Evolutionary conservation across 2,888 invertebrate species (phyloP).

Genomic region (Scaptomyza polygonia): DNA sequence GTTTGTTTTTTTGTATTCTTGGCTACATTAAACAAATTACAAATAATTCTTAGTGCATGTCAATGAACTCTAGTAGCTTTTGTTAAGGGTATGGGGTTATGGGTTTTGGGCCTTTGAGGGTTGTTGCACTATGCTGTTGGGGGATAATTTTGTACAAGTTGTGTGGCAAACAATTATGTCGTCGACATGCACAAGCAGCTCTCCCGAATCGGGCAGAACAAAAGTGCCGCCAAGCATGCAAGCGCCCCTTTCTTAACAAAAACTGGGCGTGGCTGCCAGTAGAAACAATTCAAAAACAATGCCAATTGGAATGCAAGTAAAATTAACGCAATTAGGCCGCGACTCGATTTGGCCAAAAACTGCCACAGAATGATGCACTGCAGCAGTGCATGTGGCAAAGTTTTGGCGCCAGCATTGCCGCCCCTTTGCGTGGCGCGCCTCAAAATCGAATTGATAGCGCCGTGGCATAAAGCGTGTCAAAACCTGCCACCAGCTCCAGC

Average conservation of each 20-base stretch:
- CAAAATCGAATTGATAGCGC: conserved; percentile 70
- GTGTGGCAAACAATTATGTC: conserved; percentile 70
- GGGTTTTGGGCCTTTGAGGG: conserved; percentile 16
- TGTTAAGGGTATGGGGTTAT: neutral
- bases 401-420: conserved; percentile 11
- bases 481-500: conserved; percentile 43
- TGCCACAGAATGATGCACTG: conserved; percentile 55
- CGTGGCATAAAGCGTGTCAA: conserved; percentile 64
- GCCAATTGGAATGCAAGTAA: conserved; percentile 66
- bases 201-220: conserved; percentile 21
- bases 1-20: neutral
- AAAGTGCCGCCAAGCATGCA: conserved; percentile 74
- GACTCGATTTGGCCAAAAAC: conserved; percentile 40
- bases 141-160: conserved; percentile 63
- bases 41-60: conserved; percentile 27
- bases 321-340: conserved; percentile 79
- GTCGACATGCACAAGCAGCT: conserved; percentile 67
- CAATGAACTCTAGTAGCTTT: conserved; percentile 34
- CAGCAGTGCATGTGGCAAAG: conserved; percentile 45
- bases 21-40: conserved; percentile 10
- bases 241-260: conserved; percentile 10
- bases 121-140: conserved; percentile 51
- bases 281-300: conserved; percentile 55
- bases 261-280: conserved; percentile 44
- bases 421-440: conserved; percentile 62